Base-by-base conservation (phyloP, 1,140 invertebrate genomes). In the Prorops nasuta region DNA sequence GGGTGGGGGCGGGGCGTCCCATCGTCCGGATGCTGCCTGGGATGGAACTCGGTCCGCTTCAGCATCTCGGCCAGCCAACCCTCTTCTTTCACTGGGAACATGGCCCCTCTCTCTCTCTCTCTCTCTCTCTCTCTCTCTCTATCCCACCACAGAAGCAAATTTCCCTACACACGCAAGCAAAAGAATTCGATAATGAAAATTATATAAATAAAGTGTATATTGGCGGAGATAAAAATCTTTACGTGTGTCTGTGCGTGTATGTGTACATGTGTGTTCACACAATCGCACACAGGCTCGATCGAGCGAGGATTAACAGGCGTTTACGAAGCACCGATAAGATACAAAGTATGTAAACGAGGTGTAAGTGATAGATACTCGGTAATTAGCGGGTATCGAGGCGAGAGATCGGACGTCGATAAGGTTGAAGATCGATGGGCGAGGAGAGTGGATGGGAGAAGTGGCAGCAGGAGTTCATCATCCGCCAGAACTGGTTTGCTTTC, bases 1-100 rank as follows among this genome's bases (percentile, higher is more conserved):
- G 52, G 56, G 62, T 60, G 69, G 69, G 68, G 70, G 65, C 64
- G 71, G 69, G 63, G 68, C 69, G 56, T 57, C 54, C 52, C 64
- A 59, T 64, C 57, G 32, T 43, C 18, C 49, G 62, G 68, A 71
- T 71, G 64, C 67, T 62, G n/a, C n/a, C n/a, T n/a, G 69, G 61
- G 63, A 69, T 66, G 63, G 65, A 67, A 66, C 64, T 62, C 64
- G 51, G 60, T 60, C 54, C 66, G 24, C 24, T 28, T 28, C 12
- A 12, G 6, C 24, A 7, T 28, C 24, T 28, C 24, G 24, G 12
- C 6, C 12, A 6, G 6, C 12, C 24, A 28, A 7, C 24, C n/a
- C 12, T 15, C 8, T 16, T 32, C n/a, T 12, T 4, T n/a, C 15
- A 16, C 18, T 28, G 6, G 24, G 24, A 28, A 12, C 6, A 18